These are phyloP conservation scores for Anguilla rostrata DNA, from an alignment of 2,113 vertebrate species.

Conservation along the genomic window DNA sequence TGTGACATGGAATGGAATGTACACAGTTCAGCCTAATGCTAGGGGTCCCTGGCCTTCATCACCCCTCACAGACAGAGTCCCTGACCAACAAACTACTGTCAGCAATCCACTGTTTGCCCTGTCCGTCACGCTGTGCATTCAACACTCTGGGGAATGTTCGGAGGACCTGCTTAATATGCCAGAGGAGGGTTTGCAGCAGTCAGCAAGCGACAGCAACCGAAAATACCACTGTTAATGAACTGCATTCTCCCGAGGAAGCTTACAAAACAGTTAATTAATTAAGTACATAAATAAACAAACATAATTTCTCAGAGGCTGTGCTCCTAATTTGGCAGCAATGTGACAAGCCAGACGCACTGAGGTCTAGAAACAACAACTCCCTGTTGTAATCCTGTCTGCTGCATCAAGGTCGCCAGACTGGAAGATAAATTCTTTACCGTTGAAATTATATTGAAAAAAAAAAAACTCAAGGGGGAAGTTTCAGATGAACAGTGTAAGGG, in stretches of 20 bases:
- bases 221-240: constrained; percentile 18
- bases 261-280: background rate
- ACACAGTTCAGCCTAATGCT: constrained; percentile 38
- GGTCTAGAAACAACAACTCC: background rate
- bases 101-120: constrained; percentile 68
- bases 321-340: background rate
- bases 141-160: constrained; percentile 50
- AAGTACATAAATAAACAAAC: background rate
- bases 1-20: constrained; percentile 41
- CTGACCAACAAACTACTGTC: constrained; percentile 34
- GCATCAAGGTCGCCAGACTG: background rate
- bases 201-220: constrained; percentile 1
- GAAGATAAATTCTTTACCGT: background rate
- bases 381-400: background rate
- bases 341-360: background rate
- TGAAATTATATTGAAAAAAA: background rate
- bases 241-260: background rate
- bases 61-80: constrained; percentile 52
- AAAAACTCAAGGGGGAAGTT: background rate
- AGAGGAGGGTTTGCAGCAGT: background rate
- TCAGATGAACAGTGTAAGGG: background rate
- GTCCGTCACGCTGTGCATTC: constrained; percentile 56
- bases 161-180: constrained; percentile 37
- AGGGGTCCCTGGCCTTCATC: constrained; percentile 56
- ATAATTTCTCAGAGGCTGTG: background rate